Percentiles rank a stretch among this genome's conserved stretches.
These are phyloP conservation scores for Montipora cactus DNA, from an alignment of 64 coral and sea anemone species.

Conservation along the genomic window DNA sequence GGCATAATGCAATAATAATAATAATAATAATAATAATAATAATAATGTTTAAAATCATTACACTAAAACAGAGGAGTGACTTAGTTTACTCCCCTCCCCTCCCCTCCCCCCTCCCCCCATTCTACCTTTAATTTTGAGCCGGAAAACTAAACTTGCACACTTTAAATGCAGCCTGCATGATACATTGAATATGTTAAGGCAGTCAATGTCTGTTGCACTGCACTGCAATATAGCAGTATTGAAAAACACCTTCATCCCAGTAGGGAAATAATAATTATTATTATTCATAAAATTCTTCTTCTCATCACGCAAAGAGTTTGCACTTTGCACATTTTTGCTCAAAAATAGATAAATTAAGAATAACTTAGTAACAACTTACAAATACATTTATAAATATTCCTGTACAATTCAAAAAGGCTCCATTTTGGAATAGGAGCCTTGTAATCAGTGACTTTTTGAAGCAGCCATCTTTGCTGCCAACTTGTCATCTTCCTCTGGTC, in stretches of 20 bases:
- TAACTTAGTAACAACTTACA: constrained; percentile 57
- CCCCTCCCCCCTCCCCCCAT: no score
- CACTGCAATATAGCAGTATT: not conserved
- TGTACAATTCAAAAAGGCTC: not conserved
- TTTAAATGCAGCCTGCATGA: not conserved
- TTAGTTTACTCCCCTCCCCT: no score
- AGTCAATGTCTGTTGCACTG: not conserved
- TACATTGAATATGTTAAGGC: not conserved
- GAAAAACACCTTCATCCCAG: not conserved
- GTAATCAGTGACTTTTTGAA: constrained; percentile 24
- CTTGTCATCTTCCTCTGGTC: constrained; percentile 82
- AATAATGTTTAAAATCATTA: no score
- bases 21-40: no score
- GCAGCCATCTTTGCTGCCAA: constrained; percentile 22
- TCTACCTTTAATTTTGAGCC: no score
- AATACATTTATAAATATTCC: constrained; percentile 3
- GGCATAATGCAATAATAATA: no score
- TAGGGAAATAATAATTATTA: not conserved
- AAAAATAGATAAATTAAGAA: constrained; percentile 62
- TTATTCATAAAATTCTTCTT: not conserved
- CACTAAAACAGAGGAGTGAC: no score
- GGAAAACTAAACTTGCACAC: not conserved
- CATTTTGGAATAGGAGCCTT: not conserved
- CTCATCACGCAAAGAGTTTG: not conserved
- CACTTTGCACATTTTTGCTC: not conserved